Evolutionary conservation across 2,113 vertebrate species (phyloP).

Genomic region (Aythya baeri): DNA sequence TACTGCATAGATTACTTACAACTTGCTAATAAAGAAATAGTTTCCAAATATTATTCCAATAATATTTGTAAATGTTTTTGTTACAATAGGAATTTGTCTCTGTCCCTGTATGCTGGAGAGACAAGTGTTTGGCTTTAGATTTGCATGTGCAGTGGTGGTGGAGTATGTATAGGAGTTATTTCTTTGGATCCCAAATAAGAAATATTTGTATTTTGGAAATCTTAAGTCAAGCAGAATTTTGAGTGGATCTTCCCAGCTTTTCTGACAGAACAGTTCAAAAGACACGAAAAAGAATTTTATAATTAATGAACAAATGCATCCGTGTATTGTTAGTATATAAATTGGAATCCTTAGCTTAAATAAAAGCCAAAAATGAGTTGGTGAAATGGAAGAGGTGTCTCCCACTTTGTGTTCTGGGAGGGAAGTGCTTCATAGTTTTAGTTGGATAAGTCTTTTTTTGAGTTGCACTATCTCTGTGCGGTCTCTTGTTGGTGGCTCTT

Average conservation of each 20-base stretch:
- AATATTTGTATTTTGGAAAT: accelerated
- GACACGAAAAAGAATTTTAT: background rate
- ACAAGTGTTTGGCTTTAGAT: background rate
- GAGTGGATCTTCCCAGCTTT: background rate
- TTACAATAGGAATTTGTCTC: too few relatives aligned
- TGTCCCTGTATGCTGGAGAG: background rate
- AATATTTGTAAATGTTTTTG: background rate
- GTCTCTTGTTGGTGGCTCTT: background rate
- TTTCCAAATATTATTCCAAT: background rate
- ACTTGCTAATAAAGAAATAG: background rate
- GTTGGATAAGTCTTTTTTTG: background rate
- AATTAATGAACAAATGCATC: background rate
- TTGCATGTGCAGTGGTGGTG: background rate
- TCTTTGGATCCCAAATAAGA: background rate
- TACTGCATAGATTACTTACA: background rate
- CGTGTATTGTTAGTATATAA: background rate
- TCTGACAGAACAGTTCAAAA: background rate
- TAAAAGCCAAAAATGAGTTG: background rate
- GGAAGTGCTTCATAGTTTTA: background rate
- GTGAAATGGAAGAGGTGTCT: background rate
- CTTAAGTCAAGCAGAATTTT: background rate
- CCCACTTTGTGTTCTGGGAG: background rate
- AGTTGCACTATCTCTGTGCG: background rate
- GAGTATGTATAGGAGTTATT: background rate
- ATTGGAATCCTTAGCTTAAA: background rate